Evolutionary conservation across 2,797 vertebrate genomes (phyloP).

Genomic region (Alauda arvensis): DNA sequence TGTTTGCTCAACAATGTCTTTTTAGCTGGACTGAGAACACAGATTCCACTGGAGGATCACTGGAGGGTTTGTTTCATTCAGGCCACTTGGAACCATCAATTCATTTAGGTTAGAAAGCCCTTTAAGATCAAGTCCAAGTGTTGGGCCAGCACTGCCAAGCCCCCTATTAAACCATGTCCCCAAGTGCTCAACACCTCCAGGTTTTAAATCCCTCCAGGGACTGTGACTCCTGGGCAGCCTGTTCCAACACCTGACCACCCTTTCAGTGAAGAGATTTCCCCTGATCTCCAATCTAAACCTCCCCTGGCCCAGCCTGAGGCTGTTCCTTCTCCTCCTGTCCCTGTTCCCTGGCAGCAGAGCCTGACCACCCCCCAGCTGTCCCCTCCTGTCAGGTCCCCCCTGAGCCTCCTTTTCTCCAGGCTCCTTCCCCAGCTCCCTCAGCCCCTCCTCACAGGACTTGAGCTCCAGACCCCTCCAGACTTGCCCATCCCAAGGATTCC

Average conservation of each 20-base stretch:
- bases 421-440: neutral
- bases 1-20: neutral
- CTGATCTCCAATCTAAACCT: neutral
- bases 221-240: neutral
- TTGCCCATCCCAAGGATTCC: neutral
- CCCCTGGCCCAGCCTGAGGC: neutral
- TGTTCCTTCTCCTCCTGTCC: neutral
- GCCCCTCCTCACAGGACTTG: accelerated
- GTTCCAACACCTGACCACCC: neutral
- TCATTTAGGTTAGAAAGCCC: neutral
- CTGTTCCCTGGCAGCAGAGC: neutral
- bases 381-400: neutral
- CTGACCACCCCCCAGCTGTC: accelerated
- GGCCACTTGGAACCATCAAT: no score
- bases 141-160: neutral
- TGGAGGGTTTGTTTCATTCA: neutral
- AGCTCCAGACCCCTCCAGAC: neutral
- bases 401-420: neutral
- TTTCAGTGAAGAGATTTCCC: neutral
- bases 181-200: neutral
- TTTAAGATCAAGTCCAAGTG: neutral
- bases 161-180: neutral
- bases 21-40: neutral
- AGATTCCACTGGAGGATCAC: neutral
- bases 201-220: neutral